A percentile compares a stretch with the other conserved stretches of the same genome.
Evolutionary conservation across 2,888 invertebrate genomes (phyloP).

Genomic region (Helobdella robusta): DNA sequence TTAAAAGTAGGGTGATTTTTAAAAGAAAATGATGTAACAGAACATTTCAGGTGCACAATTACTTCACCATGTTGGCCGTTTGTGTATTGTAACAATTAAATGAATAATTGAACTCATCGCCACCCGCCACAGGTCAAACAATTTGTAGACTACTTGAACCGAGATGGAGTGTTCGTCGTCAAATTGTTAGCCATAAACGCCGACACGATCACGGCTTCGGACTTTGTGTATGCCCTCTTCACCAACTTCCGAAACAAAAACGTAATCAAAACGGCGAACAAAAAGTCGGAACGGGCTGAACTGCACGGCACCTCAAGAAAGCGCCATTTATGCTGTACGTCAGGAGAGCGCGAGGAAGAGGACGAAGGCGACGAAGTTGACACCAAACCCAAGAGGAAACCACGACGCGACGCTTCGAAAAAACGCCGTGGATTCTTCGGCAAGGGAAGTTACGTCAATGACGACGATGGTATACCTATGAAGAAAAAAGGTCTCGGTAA

Average conservation of each 20-base stretch:
- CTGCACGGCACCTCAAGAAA: neutral
- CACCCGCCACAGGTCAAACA: slow-evolving; percentile 13
- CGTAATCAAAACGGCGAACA: neutral
- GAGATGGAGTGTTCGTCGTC: slow-evolving; percentile 26
- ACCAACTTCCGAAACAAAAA: slow-evolving; percentile 24
- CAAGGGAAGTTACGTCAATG: too few relatives aligned
- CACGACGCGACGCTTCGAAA: too few relatives aligned
- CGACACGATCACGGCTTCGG: slow-evolving; percentile 28
- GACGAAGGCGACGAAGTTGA: too few relatives aligned
- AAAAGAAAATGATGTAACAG: neutral
- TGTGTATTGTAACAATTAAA: neutral
- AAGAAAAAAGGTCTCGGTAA: too few relatives aligned
- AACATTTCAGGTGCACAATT: neutral
- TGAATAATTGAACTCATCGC: neutral
- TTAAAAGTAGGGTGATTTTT: too few relatives aligned
- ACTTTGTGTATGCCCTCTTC: slow-evolving; percentile 23
- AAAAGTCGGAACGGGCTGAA: neutral
- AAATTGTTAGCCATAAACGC: slow-evolving; percentile 24
- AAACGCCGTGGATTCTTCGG: too few relatives aligned
- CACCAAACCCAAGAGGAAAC: too few relatives aligned
- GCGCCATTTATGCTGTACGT: neutral
- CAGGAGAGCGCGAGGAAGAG: slow-evolving; percentile 5
- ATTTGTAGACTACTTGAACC: slow-evolving; percentile 20
- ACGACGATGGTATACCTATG: too few relatives aligned
- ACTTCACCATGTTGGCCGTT: neutral